phyloP scores from a whole-genome alignment of 1,140 invertebrate genomes.

The Rhyacophila brunnea region DNA sequence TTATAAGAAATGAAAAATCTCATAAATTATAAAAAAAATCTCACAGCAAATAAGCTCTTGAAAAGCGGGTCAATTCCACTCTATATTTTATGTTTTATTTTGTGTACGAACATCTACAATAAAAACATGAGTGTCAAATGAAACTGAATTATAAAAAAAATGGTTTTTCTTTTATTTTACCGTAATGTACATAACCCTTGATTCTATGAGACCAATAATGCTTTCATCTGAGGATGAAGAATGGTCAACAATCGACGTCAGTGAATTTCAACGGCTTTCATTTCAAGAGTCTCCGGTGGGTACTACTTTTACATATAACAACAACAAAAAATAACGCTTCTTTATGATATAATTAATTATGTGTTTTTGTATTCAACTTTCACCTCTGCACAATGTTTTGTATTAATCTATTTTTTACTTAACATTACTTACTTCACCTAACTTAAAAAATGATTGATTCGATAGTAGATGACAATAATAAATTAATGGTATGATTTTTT shows the following conservation, averaged over 20 bases:
- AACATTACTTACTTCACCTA: not conserved
- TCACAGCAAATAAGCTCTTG: slow-evolving; percentile 55
- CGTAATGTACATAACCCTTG: slow-evolving; percentile 1
- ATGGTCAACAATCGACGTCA: not conserved
- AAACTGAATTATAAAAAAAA: slow-evolving; percentile 29
- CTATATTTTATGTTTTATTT: slow-evolving; percentile 28
- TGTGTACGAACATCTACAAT: slow-evolving; percentile 32
- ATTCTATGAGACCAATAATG: too few species aligned
- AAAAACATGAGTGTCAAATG: slow-evolving; percentile 34
- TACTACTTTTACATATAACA: too few species aligned
- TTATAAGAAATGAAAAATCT: slow-evolving; percentile 41
- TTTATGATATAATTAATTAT: too few species aligned
- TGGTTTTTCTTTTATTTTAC: slow-evolving; percentile 23
- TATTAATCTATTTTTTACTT: not conserved
- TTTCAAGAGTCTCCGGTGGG: slow-evolving; percentile 6
- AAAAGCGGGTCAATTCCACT: slow-evolving; percentile 24
- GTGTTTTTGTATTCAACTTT: too few species aligned
- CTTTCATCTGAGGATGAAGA: not conserved
- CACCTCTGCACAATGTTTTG: not conserved
- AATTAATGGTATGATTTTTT: too few species aligned
- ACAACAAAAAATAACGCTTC: too few species aligned
- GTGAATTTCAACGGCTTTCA: not conserved
- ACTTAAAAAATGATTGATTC: too few species aligned
- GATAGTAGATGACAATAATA: too few species aligned
- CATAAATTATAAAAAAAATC: slow-evolving; percentile 42